Base-by-base conservation (phyloP, 2,113 vertebrate species). In the Menura novaehollandiae region DNA sequence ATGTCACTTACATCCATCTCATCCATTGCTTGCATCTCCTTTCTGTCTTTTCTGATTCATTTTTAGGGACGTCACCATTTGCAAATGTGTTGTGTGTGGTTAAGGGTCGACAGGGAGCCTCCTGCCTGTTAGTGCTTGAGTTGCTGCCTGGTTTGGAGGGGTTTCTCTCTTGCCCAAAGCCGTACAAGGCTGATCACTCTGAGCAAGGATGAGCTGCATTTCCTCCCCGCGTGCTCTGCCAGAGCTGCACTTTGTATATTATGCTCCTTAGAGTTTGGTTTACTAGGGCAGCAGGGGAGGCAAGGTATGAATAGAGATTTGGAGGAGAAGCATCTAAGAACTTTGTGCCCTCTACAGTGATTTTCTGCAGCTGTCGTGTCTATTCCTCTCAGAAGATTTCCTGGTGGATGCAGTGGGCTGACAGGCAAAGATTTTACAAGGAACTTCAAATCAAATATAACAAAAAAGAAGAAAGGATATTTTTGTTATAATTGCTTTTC, bases 381-480 rank as follows among this genome's bases (percentile, higher is more conserved):
- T 85, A 2, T 64, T 60, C 10, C 22, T 86, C 33, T 75, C 33
- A 24, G 22, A 67, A 76, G 47, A 23, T 11, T 44, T 66, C 14
- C 26, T n/a, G 22, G n/a, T 56, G 49, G 62, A 60, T 59, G 13
- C 15, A 30, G 8, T 14, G 10, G 51, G n/a, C 74, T 63, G n/a
- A 19, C 72, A 55, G 49, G 32, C 47, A 53, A 85, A 85, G n/a
- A 53, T 56, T 68, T 55, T 32, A 4, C 37, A n/a, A 76, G 53
- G 6, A 62, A 11, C 39, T 85, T 56, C 53, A 62, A 58, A 62
- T 35, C 27, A 63, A 71, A 37, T 37, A 13, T 84, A 55, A 9
- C 6, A 2, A 1, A 37, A 43, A 27, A 37, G 7, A 1, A 23
- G 6, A 37, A 9, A 1, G 27, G 7, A 37, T 67, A 37, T 64